Conservation (phyloP, 2,113 vertebrate species). For the Geococcyx californianus region DNA sequence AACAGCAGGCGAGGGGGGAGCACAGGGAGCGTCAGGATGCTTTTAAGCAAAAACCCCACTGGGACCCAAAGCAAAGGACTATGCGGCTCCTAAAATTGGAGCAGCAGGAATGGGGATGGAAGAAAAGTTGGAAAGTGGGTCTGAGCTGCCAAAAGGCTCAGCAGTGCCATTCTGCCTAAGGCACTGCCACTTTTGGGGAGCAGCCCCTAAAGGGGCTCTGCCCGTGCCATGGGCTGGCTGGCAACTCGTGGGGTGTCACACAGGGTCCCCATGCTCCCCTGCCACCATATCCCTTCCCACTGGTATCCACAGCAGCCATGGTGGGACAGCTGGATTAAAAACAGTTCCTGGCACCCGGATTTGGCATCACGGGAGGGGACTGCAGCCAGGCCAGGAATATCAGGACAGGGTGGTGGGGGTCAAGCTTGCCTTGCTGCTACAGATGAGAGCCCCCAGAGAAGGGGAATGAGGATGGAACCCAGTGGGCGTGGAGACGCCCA, state of each 20-base stretch:
- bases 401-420: accelerated
- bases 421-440: background rate
- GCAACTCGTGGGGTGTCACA: background rate
- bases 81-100: conserved; percentile 33
- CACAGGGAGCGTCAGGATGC: background rate
- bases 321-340: background rate
- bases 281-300: accelerated
- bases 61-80: background rate
- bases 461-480: background rate
- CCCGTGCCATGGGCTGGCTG: background rate
- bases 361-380: background rate
- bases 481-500: accelerated
- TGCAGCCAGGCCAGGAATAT: background rate
- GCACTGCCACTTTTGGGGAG: background rate
- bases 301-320: accelerated
- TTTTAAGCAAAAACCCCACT: background rate
- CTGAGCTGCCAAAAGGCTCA: conserved; percentile 4
- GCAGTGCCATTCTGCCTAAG: background rate
- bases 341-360: background rate
- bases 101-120: conserved; percentile 22
- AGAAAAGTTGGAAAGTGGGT: conserved; percentile 27
- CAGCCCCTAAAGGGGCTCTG: background rate
- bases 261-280: background rate
- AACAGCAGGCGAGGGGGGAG: background rate
- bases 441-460: background rate